Percentiles rank a stretch among this genome's conserved stretches.
Evolutionary conservation across 2,113 vertebrate genomes (phyloP).

Genomic region (Thermophis baileyi): DNA sequence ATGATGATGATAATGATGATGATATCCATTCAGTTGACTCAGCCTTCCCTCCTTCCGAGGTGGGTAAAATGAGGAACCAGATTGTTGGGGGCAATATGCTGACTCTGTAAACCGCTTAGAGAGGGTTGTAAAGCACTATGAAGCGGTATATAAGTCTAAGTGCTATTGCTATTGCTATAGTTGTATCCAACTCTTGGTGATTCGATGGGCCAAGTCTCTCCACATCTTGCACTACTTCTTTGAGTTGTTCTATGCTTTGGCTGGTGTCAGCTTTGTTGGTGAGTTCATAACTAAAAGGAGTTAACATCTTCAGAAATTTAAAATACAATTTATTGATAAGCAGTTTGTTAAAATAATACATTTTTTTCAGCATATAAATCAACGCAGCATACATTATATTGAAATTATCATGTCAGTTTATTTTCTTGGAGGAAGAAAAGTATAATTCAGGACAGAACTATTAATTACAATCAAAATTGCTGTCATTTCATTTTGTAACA

Average conservation of each 20-base stretch:
- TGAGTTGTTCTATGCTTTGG: not conserved
- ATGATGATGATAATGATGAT: not conserved
- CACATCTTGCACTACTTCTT: not conserved
- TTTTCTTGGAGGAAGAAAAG: slow-evolving; percentile 37
- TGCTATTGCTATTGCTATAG: too few relatives aligned
- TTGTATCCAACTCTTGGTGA: not conserved
- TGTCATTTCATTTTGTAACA: slow-evolving; percentile 19
- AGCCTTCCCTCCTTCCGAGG: too few relatives aligned
- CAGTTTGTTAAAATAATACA: slow-evolving; percentile 40
- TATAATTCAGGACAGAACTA: not conserved
- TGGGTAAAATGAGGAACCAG: too few relatives aligned
- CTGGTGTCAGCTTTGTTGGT: not conserved
- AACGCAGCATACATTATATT: slow-evolving; percentile 41
- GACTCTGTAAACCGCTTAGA: too few relatives aligned
- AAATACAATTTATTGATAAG: slow-evolving; percentile 41
- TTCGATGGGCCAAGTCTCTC: not conserved
- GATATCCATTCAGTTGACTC: not conserved
- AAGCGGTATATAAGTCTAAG: too few relatives aligned
- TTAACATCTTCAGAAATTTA: slow-evolving; percentile 50
- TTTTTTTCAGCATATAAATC: slow-evolving; percentile 47
- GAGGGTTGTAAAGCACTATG: too few relatives aligned
- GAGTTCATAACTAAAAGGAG: slow-evolving; percentile 23
- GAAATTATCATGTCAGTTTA: slow-evolving; percentile 45
- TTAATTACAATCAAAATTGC: slow-evolving; percentile 31
- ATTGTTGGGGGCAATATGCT: too few relatives aligned